phyloP scores from a whole-genome alignment of 1,140 invertebrate genomes.

The Drosophila ercepeae region DNA sequence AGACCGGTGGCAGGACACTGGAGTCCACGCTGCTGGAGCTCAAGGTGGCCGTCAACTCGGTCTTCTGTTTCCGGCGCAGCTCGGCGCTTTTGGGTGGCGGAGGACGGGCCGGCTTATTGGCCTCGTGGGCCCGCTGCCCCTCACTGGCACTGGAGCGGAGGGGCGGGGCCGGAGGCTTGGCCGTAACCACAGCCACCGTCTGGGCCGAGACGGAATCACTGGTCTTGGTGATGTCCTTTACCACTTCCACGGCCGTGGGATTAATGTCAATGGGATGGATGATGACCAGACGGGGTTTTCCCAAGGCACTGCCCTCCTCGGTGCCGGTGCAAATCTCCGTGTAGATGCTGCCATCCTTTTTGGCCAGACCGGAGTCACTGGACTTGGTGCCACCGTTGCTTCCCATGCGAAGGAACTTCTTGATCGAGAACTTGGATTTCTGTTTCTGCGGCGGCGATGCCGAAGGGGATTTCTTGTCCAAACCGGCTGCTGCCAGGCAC shows the following conservation, averaged over 20 bases:
- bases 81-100: slow-evolving; percentile 89
- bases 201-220: slow-evolving; percentile 71
- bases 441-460: slow-evolving; percentile 86
- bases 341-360: slow-evolving; percentile 75
- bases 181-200: slow-evolving; percentile 83
- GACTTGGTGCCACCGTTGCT: slow-evolving; percentile 66
- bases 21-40: slow-evolving; percentile 66
- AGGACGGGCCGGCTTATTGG: slow-evolving; percentile 88
- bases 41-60: slow-evolving; percentile 61
- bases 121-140: slow-evolving; percentile 84
- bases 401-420: slow-evolving; percentile 92
- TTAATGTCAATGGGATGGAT: slow-evolving; percentile 94
- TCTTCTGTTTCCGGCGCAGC: slow-evolving; percentile 86
- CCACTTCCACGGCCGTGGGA: slow-evolving; percentile 90
- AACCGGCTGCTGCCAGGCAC: slow-evolving; percentile 85
- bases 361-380: slow-evolving; percentile 55
- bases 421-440: slow-evolving; percentile 91
- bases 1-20: slow-evolving; percentile 5
- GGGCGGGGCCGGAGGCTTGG: slow-evolving; percentile 85
- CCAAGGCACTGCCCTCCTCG: slow-evolving; percentile 56
- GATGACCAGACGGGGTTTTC: slow-evolving; percentile 90
- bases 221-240: slow-evolving; percentile 86
- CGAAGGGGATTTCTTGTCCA: slow-evolving; percentile 56
- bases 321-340: slow-evolving; percentile 78
- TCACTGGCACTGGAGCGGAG: slow-evolving; percentile 79